Base-by-base conservation (phyloP, 1,140 invertebrate species). In the Heliconius eleuchia region DNA sequence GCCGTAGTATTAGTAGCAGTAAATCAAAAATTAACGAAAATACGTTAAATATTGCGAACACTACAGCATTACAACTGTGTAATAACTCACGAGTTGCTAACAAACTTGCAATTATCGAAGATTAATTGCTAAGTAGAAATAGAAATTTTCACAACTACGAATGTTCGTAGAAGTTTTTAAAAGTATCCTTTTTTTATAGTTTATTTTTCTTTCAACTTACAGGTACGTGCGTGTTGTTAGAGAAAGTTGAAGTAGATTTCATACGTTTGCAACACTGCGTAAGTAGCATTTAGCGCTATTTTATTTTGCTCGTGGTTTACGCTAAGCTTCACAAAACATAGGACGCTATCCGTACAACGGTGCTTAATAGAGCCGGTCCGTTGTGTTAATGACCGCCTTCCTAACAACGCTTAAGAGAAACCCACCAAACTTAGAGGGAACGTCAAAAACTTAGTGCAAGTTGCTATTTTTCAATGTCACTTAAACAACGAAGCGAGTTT, bases 141-240 rank as follows among this genome's bases (percentile, higher is more conserved):
- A 60, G n/a, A 23, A 60, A 23, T 11, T 60, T 60, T 60, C 57
- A 60, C 57, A 60, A 11, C n/a, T 60, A 60, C 57, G 23, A 73
- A 60, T 30, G 23, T 30, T 57, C n/a, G 13, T n/a, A 66, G n/a
- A 66, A 50, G 37, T 71, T 71, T 50, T 23, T 71, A 71, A 46
- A 30, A 37, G 16, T n/a, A 77, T 55, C 50, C 50, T 23, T 37
- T 77, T 60, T 72, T 55, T 39, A 30, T 66, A 18, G 23, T 66
- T 66, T 70, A 76, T 73, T 74, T 27, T 80, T 70, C 23, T 78
- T 84, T 77, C 66, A 30, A 80, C 76, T 91, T 88, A 8, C 91
- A 93, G 92, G 91, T 94, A 94, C 87, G 92, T 94, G 87, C 85
- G 85, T 89, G 89, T 91, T 89, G 88, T 86, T 91, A 91, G 87